Evolutionary conservation across 1,140 invertebrate species (phyloP), one percentile per base, ranked within the genome.

Genomic region (Trichogramma pretiosum): DNA sequence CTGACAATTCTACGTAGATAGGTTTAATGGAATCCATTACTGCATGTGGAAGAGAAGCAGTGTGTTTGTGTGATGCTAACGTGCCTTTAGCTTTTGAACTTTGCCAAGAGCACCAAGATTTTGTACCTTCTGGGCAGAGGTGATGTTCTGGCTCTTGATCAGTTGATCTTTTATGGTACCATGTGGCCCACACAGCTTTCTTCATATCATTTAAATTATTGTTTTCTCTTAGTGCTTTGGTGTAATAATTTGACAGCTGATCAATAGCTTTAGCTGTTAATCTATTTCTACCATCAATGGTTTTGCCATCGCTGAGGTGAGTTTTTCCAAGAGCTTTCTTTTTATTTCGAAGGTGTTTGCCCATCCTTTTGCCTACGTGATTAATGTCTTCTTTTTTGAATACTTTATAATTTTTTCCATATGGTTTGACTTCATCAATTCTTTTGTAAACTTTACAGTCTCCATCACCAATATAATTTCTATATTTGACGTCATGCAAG

Each of bases 91-190:
- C 41, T 43, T 43, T 43, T 7, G 26, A 32, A 13, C 32, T 13
- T 16, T 43, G 41, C 41, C 41, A 43, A 33, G 41, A 33, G 24
- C 50, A 52, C 37, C 30, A 51, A 17, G 30, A 53, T 8, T 57
- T 52, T 8, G 41, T 32, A 38, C 49, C 56, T 22, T 38, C 16
- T n/a, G 53, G 54, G 32, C 55, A 59, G 32, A 53, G 34, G 13
- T 45, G 3, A 34, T 59, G 55, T 24, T 45, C 35, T 16, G 54
- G 57, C n/a, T 59, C 54, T 35, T 45, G 33, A 26, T 61, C 48
- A 4, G 56, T 58, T 11, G 59, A 59, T 36, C 49, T 45, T 42
- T 51, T 54, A 28, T 60, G 55, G 26, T 51, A 56, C 34, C 41
- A 58, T 14, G 45, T 54, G 23, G 55, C 56, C 53, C 53, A 55